A percentile compares a stretch with the other conserved stretches of the same genome.
Evolutionary conservation across 2,797 vertebrate species (phyloP).

Genomic region (Rhodeus uyekii): DNA sequence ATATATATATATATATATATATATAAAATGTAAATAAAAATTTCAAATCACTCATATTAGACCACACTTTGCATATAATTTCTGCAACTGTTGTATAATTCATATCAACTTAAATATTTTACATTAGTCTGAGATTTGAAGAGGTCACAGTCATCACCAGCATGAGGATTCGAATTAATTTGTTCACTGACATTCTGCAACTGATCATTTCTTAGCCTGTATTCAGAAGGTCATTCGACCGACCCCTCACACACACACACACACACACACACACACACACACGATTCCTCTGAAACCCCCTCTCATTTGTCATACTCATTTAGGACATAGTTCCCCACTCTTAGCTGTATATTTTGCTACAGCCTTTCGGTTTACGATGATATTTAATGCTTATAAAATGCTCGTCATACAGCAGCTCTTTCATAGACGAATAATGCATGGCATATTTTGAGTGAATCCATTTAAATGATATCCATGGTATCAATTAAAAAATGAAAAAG

Average conservation of each 20-base stretch:
- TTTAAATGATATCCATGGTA: background rate
- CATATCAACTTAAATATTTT: background rate
- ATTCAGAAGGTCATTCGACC: conserved; percentile 11
- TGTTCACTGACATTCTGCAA: background rate
- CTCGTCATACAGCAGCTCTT: background rate
- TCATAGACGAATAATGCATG: background rate
- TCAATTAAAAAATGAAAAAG: background rate
- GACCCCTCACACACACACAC: background rate
- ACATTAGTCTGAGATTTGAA: background rate
- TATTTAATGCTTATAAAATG: too few relatives aligned
- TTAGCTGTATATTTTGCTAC: background rate
- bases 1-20: too few relatives aligned
- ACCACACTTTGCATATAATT: background rate
- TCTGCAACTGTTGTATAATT: background rate
- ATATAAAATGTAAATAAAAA: too few relatives aligned
- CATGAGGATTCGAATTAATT: background rate
- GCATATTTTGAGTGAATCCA: background rate
- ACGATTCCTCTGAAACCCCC: background rate
- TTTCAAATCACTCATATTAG: background rate
- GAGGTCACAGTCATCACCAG: background rate
- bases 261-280: background rate
- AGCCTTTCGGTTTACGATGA: background rate
- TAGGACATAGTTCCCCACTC: background rate
- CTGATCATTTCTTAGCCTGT: background rate
- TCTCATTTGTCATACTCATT: background rate